These are phyloP conservation scores for Chloropsis cyanopogon DNA, from an alignment of 2,113 vertebrate genomes.

Conservation along the genomic window DNA sequence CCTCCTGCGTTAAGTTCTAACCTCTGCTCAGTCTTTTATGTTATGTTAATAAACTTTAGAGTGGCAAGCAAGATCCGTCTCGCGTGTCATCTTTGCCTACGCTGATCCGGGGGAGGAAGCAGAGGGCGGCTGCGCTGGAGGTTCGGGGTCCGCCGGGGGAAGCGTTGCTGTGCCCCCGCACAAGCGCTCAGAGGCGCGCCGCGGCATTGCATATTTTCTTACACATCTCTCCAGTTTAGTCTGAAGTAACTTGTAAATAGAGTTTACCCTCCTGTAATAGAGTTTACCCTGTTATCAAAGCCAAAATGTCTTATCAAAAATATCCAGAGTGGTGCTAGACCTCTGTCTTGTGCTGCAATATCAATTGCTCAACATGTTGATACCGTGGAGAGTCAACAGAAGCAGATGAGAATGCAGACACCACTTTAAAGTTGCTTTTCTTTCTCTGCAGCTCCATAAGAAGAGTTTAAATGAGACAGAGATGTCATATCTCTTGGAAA, in stretches of 20 bases:
- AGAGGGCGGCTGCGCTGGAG: too few relatives aligned
- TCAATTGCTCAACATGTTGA: accelerated
- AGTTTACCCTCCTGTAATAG: neutral
- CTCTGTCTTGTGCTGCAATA: neutral
- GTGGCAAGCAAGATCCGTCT: too few relatives aligned
- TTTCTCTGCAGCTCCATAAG: neutral
- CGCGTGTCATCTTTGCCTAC: too few relatives aligned
- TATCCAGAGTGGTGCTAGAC: neutral
- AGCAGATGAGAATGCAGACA: neutral
- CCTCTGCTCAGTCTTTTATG: too few relatives aligned
- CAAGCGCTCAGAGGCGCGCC: too few relatives aligned
- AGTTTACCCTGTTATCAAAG: neutral
- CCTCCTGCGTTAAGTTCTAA: too few relatives aligned
- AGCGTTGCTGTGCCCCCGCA: too few relatives aligned
- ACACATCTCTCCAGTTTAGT: neutral
- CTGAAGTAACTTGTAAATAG: neutral
- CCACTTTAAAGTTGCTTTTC: neutral
- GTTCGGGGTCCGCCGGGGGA: too few relatives aligned
- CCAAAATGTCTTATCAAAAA: neutral
- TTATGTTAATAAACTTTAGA: too few relatives aligned
- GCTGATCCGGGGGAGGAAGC: too few relatives aligned
- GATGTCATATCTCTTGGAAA: neutral
- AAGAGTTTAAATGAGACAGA: neutral
- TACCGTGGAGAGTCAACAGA: neutral
- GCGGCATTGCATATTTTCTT: neutral